phyloP scores from a whole-genome alignment of 2,888 invertebrate genomes.

The Coecobrya sp. region DNA sequence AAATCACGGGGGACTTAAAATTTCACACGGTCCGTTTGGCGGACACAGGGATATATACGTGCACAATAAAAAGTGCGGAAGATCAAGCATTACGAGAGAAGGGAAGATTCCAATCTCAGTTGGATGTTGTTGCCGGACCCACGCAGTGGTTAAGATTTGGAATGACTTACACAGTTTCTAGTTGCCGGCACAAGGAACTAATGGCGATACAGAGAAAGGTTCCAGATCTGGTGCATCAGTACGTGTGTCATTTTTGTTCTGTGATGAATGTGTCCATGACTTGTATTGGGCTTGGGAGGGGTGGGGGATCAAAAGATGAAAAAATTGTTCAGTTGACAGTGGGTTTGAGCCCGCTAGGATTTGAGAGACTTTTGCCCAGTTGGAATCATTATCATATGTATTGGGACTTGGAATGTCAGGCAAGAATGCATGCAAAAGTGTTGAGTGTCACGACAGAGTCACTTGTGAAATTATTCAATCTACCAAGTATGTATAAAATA shows the following conservation, averaged over 20 bases:
- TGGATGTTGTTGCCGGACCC: constrained; percentile 55
- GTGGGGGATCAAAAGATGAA: not conserved
- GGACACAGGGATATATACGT: constrained; percentile 63
- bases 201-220: constrained; percentile 10
- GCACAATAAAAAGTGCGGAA: constrained; percentile 10
- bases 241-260: constrained; percentile 66
- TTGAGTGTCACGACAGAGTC: not conserved
- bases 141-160: constrained; percentile 55
- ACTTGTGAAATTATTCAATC: constrained; percentile 28
- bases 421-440: constrained; percentile 46
- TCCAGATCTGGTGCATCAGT: constrained; percentile 33
- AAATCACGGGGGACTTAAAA: not conserved
- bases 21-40: constrained; percentile 42
- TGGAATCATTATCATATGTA: not conserved
- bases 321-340: constrained; percentile 43
- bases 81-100: too few species aligned
- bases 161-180: not conserved
- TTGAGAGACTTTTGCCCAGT: not conserved
- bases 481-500: too few species aligned
- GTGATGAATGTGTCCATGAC: constrained; percentile 54
- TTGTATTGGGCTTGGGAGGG: constrained; percentile 34
- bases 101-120: constrained; percentile 12
- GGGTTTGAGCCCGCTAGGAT: constrained; percentile 14
- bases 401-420: constrained; percentile 49
- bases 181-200: constrained; percentile 51